Evolutionary conservation across 2,797 vertebrate species (phyloP).

Genomic region (Percopsis omiscomaycus): DNA sequence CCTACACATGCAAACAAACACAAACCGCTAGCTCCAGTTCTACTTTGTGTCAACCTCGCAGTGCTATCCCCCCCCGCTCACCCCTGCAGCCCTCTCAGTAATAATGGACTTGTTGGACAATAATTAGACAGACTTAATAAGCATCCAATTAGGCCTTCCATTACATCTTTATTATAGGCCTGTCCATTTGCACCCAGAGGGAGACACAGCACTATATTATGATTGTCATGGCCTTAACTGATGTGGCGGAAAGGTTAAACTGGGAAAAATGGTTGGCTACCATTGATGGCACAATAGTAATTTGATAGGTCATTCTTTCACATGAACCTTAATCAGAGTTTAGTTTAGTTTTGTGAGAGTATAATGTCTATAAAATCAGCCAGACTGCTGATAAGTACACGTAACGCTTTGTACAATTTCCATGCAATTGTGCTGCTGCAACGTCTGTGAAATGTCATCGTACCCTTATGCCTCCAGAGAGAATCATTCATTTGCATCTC

Average conservation of each 20-base stretch:
- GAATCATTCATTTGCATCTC: conserved; percentile 56
- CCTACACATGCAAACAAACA: conserved; percentile 13
- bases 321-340: conserved; percentile 42
- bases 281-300: conserved; percentile 21
- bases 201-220: conserved; percentile 22
- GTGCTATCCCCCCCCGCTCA: conserved; percentile 35
- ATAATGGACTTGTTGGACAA: conserved; percentile 57
- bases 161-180: conserved; percentile 26
- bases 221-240: conserved; percentile 14
- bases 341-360: conserved; percentile 26
- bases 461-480: conserved; percentile 45
- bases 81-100: conserved; percentile 39
- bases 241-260: conserved; percentile 19
- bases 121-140: conserved; percentile 60
- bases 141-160: conserved; percentile 33
- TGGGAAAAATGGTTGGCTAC: neutral
- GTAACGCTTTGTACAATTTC: conserved; percentile 25
- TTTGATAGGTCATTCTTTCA: conserved; percentile 30
- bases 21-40: conserved; percentile 19
- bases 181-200: conserved; percentile 20
- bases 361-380: conserved; percentile 13
- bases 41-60: conserved; percentile 26
- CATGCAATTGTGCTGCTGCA: conserved; percentile 28
- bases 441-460: conserved; percentile 28
- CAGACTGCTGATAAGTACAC: conserved; percentile 40